These are phyloP conservation scores for Acanthoscelides obtectus DNA, from an alignment of 2,888 invertebrate genomes.

Conservation along the genomic window DNA sequence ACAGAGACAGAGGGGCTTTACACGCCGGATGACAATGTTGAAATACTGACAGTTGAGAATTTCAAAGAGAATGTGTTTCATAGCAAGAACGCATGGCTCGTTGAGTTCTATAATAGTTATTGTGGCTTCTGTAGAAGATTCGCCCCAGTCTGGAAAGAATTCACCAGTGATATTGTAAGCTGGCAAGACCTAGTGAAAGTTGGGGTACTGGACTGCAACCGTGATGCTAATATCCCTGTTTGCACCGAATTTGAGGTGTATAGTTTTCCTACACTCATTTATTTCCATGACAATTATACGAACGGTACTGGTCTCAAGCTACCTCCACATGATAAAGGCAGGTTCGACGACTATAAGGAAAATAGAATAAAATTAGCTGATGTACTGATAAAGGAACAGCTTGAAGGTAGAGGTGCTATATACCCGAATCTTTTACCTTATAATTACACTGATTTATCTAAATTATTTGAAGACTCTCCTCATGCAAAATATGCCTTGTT, in stretches of 20 bases:
- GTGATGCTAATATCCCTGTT: conserved; percentile 51
- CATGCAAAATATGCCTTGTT: conserved; percentile 56
- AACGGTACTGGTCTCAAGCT: conserved; percentile 45
- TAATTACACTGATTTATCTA: conserved; percentile 40
- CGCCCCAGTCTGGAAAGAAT: conserved; percentile 79
- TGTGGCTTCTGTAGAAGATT: conserved; percentile 93
- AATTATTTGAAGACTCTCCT: conserved; percentile 49
- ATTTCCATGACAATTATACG: conserved; percentile 60
- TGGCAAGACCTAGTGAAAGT: conserved; percentile 74
- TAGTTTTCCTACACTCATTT: conserved; percentile 82
- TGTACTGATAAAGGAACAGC: conserved; percentile 59
- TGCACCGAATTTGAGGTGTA: conserved; percentile 87
- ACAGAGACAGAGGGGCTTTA: conserved; percentile 55
- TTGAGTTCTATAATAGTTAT: conserved; percentile 84
- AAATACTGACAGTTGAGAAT: conserved; percentile 61
- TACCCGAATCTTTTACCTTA: conserved; percentile 66
- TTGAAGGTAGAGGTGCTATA: conserved; percentile 52
- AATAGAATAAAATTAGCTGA: conserved; percentile 37
- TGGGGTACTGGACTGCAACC: conserved; percentile 81
- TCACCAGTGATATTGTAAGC: conserved; percentile 58
- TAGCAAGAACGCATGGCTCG: conserved; percentile 64
- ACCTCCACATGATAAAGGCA: neutral
- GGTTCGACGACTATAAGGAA: conserved; percentile 36
- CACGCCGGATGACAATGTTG: conserved; percentile 59
- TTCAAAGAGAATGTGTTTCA: conserved; percentile 62